Base-by-base conservation (phyloP, 2,797 vertebrate species). In the Salarias fasciatus region DNA sequence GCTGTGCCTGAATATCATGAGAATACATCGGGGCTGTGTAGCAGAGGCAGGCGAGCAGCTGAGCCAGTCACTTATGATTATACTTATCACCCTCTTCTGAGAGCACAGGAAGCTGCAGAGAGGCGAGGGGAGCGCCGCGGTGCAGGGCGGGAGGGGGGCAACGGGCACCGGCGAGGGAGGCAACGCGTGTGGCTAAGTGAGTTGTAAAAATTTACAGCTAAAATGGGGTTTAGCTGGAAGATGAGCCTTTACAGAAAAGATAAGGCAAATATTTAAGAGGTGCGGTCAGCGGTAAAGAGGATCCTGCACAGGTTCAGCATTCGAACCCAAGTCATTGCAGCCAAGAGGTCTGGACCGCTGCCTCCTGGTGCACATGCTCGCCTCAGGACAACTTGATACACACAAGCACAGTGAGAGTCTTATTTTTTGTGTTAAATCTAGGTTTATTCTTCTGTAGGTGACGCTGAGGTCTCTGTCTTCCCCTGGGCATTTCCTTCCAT, bases 41-140 rank as follows among this genome's bases (percentile, higher is more conserved):
- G 73, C 80, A 80, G 71, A 64, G 53, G 69, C 75, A 64, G 53
- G 78, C 55, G 59, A 69, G 86, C 78, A 82, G 88, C 76, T 70
- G 70, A 88, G 85, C 63, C 72, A 82, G 82, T 89, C 88, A 82
- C 86, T 84, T 82, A 31, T 57, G 82, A 88, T 88, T 86, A 84
- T 56, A 80, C 77, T 87, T 85, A 89, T 87, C 75, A 64, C 48
- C 41, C 40, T 65, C 8, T 72, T 72, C 64, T 31, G 42, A 82
- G 69, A 80, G 77, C 77, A 69, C 63, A 80, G 64, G 67, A 79
- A 63, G 69, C 72, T 33, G 44, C 37, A 61, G 75, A 72, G 59
- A 54, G 57, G 42, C 6, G 28, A 8, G 41, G n/a, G 43, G 31
- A 40, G 2, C 8, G 9, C 6, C 46, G 11, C 28, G 8, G n/a